These are phyloP conservation scores for Asbolus verrucosus DNA, from an alignment of 1,140 invertebrate genomes.

Conservation along the genomic window DNA sequence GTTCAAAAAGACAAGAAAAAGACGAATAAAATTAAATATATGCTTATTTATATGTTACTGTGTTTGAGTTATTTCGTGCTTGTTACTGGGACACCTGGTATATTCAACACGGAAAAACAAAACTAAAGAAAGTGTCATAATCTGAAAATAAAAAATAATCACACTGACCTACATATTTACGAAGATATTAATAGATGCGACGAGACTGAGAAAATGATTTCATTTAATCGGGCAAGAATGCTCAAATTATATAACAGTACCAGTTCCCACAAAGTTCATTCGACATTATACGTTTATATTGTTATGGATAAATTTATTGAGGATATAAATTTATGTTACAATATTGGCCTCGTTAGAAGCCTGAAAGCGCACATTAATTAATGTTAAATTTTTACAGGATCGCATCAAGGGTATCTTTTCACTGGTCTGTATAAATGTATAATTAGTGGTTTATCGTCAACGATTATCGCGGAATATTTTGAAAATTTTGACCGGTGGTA, in stretches of 20 bases:
- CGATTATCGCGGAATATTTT: too few relatives aligned
- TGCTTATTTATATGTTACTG: too few relatives aligned
- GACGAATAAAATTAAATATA: too few relatives aligned
- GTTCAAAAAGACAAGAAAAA: too few relatives aligned
- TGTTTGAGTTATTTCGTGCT: too few relatives aligned
- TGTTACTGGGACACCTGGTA: too few relatives aligned
- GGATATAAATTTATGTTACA: neutral
- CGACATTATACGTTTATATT: neutral
- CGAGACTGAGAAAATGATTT: conserved; percentile 4
- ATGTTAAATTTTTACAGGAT: too few relatives aligned
- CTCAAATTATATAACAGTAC: conserved; percentile 8
- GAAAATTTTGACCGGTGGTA: neutral
- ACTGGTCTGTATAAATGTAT: too few relatives aligned
- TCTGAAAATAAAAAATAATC: neutral
- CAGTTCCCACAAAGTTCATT: conserved; percentile 22
- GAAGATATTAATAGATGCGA: conserved; percentile 3
- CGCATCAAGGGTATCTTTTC: too few relatives aligned
- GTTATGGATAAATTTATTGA: neutral
- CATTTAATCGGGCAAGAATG: too few relatives aligned
- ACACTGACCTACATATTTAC: neutral
- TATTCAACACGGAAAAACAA: neutral
- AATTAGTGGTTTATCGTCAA: too few relatives aligned
- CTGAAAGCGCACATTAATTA: too few relatives aligned
- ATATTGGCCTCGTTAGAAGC: conserved; percentile 11
- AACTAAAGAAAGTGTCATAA: neutral